phyloP scores from a whole-genome alignment of 2,113 vertebrate genomes.

The Cephalopholis sonnerati region DNA sequence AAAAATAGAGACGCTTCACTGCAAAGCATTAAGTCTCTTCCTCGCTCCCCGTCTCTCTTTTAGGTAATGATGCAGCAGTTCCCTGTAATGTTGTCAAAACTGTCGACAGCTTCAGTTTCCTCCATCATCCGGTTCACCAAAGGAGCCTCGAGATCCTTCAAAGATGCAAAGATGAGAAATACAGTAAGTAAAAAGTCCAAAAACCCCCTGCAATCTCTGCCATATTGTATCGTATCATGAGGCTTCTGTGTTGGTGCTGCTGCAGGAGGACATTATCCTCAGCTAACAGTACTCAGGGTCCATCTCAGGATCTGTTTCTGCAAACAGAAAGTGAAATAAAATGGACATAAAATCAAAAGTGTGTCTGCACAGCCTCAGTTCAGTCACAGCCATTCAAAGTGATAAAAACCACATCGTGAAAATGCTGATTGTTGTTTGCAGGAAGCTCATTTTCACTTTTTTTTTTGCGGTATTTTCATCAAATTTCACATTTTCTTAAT shows the following conservation, averaged over 20 bases:
- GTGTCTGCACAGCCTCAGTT: no score
- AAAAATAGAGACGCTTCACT: background rate
- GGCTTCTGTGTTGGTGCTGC: background rate
- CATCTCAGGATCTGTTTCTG: no score
- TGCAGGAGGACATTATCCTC: background rate
- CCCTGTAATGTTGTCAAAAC: constrained; percentile 92
- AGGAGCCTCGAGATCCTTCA: constrained; percentile 99
- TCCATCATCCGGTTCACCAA: constrained; percentile 99
- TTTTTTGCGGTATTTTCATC: background rate
- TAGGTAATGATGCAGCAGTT: constrained; percentile 93
- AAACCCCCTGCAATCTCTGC: background rate
- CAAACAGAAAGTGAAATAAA: no score
- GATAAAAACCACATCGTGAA: no score
- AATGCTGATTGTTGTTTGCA: no score
- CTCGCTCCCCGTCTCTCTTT: constrained; percentile 31
- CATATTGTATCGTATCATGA: background rate
- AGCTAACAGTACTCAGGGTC: no score
- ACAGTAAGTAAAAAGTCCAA: constrained; percentile 93
- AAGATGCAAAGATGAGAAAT: constrained; percentile 99
- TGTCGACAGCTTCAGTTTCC: constrained; percentile 99
- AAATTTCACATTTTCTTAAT: background rate
- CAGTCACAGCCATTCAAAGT: no score
- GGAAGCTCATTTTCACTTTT: background rate
- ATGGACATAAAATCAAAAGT: no score
- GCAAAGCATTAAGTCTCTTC: background rate